Conservation (phyloP, 1,140 invertebrate genomes). For the Trissolcus basalis region DNA sequence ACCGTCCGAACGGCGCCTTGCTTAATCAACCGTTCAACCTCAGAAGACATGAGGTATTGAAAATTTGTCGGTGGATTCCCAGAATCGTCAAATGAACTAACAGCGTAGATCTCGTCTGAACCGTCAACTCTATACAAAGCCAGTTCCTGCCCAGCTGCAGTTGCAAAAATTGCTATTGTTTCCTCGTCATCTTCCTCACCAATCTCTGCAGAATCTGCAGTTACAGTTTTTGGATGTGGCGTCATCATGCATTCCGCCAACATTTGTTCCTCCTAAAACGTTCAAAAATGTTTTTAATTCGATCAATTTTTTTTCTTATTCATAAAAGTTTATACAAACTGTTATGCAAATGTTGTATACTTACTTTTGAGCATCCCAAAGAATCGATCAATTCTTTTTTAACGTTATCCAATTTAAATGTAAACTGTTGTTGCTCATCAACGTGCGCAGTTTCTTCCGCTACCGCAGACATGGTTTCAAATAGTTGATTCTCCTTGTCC, state of each 20-base stretch:
- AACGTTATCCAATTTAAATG: slow-evolving; percentile 14
- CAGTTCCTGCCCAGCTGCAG: slow-evolving; percentile 70
- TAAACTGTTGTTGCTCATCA: slow-evolving; percentile 30
- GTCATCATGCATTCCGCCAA: slow-evolving; percentile 1
- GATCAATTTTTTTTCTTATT: no score
- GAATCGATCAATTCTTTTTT: slow-evolving; percentile 34
- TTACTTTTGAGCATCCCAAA: slow-evolving; percentile 17
- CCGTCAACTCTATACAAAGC: slow-evolving; percentile 74
- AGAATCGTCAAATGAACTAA: slow-evolving; percentile 73
- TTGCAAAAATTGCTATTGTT: slow-evolving; percentile 74
- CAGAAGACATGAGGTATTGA: slow-evolving; percentile 70
- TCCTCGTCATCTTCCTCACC: slow-evolving; percentile 67
- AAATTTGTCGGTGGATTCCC: slow-evolving; percentile 72
- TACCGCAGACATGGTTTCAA: slow-evolving; percentile 1
- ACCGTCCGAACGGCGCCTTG: slow-evolving; percentile 74
- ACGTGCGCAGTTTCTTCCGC: slow-evolving; percentile 9
- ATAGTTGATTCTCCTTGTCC: slow-evolving; percentile 11
- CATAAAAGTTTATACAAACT: no score
- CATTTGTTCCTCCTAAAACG: slow-evolving; percentile 14
- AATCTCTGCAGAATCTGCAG: slow-evolving; percentile 21
- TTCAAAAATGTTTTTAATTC: no score
- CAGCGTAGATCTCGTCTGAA: slow-evolving; percentile 74
- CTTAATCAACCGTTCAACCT: slow-evolving; percentile 72
- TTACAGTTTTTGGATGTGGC: background rate
- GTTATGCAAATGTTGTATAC: background rate